Conservation (phyloP, 2,888 invertebrate species). For the Beris chalybata region DNA sequence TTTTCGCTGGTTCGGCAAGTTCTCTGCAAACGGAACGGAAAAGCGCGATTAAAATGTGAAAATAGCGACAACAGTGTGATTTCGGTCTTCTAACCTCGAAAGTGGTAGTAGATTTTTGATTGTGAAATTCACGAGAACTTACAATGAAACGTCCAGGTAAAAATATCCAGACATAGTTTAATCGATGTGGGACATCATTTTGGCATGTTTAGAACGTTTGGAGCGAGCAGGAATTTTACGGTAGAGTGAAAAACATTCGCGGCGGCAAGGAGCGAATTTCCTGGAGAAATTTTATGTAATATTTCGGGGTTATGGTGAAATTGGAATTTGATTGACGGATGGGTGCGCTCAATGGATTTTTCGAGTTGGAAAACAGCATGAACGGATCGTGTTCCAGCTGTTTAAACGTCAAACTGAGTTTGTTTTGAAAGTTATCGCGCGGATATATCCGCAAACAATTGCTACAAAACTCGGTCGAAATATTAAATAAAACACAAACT, state of each 20-base stretch:
- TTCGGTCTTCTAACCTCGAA: no score
- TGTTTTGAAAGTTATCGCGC: constrained; percentile 3
- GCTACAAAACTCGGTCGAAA: not conserved
- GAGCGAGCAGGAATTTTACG: not conserved
- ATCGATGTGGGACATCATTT: not conserved
- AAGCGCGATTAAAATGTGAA: not conserved
- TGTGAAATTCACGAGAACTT: constrained; percentile 48
- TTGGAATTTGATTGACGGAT: not conserved
- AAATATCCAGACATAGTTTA: constrained; percentile 54
- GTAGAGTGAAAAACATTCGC: not conserved
- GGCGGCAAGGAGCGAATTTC: not conserved
- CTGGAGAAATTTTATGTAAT: constrained; percentile 17
- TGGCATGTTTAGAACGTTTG: not conserved
- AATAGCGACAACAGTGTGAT: no score
- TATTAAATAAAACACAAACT: not conserved
- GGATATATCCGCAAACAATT: not conserved
- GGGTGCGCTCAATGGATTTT: constrained; percentile 5
- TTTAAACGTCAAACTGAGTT: constrained; percentile 4
- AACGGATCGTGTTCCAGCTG: not conserved
- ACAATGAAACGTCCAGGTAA: constrained; percentile 62
- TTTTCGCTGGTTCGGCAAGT: constrained; percentile 14
- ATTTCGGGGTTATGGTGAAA: constrained; percentile 21
- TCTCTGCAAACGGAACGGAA: constrained; percentile 25
- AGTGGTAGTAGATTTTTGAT: no score
- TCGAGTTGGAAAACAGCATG: constrained; percentile 11